Base-by-base conservation (phyloP, 2,113 vertebrate genomes). In the Urocitellus parryii region DNA sequence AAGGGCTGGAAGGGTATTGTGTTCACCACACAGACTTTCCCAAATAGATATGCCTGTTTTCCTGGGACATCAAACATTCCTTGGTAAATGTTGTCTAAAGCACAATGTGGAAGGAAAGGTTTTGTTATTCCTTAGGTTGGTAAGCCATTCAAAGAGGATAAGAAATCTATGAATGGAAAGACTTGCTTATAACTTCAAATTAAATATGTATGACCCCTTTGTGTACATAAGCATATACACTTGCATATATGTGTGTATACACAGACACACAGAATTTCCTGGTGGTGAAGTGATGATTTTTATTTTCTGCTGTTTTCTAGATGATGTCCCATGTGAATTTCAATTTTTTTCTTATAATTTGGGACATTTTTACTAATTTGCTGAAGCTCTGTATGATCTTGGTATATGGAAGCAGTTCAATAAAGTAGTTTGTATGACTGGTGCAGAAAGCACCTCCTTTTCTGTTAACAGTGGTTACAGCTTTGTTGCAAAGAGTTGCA, bases 121-220 rank as follows among this genome's bases (percentile, higher is more conserved):
- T 81, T 79, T 73, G n/a, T 22, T 91, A 37, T 29, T 90, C 27
- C 94, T 89, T 86, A 76, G 85, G 58, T 56, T 76, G 82, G 29
- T 37, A 81, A 80, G 53, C 37, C 11, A 20, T 51, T 68, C 24
- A 58, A 84, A 73, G 32, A 72, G 45, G 45, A 61, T 16, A 73
- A 72, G 14, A 83, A 88, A 4, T 73, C 13, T 90, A 65, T 45
- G 25, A 87, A 53, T 65, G 37, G 61, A 77, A 92, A 73, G 63
- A 25, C 17, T 84, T 88, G 34, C 22, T 73, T 87, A 73, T 48
- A 72, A 25, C 29, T 90, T 91, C 56, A 65, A 89, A 42, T 34
- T 45, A 90, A 63, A 82, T 24, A 77, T 34, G 6, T 13, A 6
- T 76, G 48, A 51, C 48, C 11, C 29, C 9, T 34, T 14, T 56